Evolutionary conservation across 2,888 invertebrate species (phyloP).

Genomic region (Eupithecia exiguata): DNA sequence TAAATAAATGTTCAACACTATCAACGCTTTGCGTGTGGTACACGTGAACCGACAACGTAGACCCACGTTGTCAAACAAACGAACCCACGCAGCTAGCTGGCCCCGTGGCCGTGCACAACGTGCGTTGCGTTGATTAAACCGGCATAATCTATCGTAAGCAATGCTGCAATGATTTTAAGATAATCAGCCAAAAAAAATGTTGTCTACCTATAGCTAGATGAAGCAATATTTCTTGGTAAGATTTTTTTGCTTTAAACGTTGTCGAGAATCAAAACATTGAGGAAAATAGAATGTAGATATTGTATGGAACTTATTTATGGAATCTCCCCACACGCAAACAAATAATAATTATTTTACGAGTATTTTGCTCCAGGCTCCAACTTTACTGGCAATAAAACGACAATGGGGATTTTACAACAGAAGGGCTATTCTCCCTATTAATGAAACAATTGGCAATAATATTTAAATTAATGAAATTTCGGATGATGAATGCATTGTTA

Average conservation of each 20-base stretch:
- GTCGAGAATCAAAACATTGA: not conserved
- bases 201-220: too few species aligned
- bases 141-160: too few species aligned
- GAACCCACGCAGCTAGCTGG: too few species aligned
- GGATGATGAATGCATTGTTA: not conserved
- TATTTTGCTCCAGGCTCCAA: conserved; percentile 46
- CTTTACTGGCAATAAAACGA: conserved; percentile 58
- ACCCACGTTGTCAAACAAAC: too few species aligned
- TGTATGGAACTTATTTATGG: conserved; percentile 34
- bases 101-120: too few species aligned
- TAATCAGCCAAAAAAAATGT: too few species aligned
- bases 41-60: too few species aligned
- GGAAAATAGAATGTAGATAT: not conserved
- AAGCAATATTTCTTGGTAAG: too few species aligned
- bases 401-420: conserved; percentile 24
- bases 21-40: too few species aligned
- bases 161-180: too few species aligned
- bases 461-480: not conserved
- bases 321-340: conserved; percentile 48
- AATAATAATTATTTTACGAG: conserved; percentile 57
- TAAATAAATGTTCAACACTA: too few species aligned
- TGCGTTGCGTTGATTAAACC: too few species aligned
- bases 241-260: not conserved
- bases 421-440: conserved; percentile 6
- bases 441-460: conserved; percentile 23